Evolutionary conservation across 2,888 invertebrate genomes (phyloP).

Genomic region (Parasteatoda lunata): DNA sequence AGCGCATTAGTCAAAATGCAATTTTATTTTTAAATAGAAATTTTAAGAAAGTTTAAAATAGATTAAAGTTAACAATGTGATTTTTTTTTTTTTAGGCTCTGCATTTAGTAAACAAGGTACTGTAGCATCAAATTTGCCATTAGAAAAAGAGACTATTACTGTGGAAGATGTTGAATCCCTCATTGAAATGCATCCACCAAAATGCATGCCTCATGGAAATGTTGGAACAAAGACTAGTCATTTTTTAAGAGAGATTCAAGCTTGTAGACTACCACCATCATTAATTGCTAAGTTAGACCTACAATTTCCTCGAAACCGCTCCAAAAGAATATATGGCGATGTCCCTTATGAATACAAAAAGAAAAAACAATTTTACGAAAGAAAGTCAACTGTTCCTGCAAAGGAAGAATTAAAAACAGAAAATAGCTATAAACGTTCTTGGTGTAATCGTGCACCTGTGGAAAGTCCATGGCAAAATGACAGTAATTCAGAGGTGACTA

Average conservation of each 20-base stretch:
- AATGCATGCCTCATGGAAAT: constrained; percentile 77
- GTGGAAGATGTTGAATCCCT: constrained; percentile 71
- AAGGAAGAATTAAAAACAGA: background rate
- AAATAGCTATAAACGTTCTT: background rate
- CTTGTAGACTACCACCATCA: constrained; percentile 75
- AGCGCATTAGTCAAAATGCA: too few species aligned
- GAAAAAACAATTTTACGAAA: background rate
- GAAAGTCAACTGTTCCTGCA: background rate
- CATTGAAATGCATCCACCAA: constrained; percentile 74
- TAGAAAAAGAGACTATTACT: constrained; percentile 72
- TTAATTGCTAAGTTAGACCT: constrained; percentile 76
- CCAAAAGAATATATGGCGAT: constrained; percentile 74
- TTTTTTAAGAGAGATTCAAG: constrained; percentile 76
- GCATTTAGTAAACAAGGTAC: constrained; percentile 63
- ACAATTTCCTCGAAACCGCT: constrained; percentile 72
- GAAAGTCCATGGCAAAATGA: constrained; percentile 4
- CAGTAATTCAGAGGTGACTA: background rate
- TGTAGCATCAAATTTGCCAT: constrained; percentile 71
- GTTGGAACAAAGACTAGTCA: constrained; percentile 77
- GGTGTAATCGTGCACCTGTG: background rate
- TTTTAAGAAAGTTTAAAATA: too few species aligned
- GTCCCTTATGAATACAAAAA: constrained; percentile 75
- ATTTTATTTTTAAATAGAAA: too few species aligned
- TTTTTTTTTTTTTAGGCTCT: constrained; percentile 10
- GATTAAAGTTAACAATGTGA: too few species aligned